Evolutionary conservation across 1,140 invertebrate genomes (phyloP).

Genomic region (Dolichoris vasculosae): DNA sequence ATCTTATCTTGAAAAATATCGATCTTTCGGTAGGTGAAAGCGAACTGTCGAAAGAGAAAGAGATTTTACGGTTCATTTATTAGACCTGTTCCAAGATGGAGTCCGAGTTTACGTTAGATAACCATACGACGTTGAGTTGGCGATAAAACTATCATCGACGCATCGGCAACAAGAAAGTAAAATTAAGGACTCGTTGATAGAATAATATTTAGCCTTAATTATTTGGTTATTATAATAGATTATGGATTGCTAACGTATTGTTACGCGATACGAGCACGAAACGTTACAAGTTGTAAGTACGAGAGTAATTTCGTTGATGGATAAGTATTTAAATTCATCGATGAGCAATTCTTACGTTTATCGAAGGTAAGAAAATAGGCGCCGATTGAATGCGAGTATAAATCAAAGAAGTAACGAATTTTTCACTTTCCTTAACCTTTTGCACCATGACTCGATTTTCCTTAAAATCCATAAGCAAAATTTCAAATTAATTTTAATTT

Average conservation of each 20-base stretch:
- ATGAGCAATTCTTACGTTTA: no score
- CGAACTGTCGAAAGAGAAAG: slow-evolving; percentile 30
- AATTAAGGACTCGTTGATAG: background rate
- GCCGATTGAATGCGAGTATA: background rate
- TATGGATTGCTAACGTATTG: no score
- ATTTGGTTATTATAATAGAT: background rate
- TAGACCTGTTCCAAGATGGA: background rate
- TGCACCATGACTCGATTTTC: background rate
- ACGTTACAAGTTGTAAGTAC: background rate
- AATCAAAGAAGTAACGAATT: background rate
- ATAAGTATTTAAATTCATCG: background rate
- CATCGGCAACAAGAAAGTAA: background rate
- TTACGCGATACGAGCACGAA: background rate
- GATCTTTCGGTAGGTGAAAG: slow-evolving; percentile 24
- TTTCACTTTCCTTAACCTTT: background rate
- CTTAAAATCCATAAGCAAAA: background rate
- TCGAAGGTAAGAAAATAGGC: background rate
- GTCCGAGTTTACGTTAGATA: background rate
- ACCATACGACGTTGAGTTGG: background rate
- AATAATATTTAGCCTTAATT: background rate
- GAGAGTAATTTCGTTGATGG: background rate
- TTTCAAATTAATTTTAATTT: background rate
- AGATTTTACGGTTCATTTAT: slow-evolving; percentile 26
- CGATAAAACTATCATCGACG: background rate
- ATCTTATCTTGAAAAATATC: slow-evolving; percentile 40